Conservation (phyloP, 2,113 vertebrate genomes). For the Neomonachus schauinslandi region DNA sequence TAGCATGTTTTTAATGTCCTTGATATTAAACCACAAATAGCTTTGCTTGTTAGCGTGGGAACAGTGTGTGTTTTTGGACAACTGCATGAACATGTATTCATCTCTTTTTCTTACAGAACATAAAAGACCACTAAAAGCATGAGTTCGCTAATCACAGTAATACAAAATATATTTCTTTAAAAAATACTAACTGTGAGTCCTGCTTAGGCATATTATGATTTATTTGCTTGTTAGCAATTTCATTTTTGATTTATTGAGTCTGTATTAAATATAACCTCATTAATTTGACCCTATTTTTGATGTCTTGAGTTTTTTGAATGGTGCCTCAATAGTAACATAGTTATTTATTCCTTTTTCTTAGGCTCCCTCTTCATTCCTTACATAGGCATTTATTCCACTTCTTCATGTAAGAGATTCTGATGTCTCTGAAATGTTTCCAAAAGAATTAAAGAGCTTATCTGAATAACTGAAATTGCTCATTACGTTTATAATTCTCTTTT, state of each 20-base stretch:
- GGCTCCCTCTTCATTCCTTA: background rate
- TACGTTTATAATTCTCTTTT: conserved; percentile 6
- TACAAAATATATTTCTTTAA: background rate
- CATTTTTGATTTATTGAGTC: background rate
- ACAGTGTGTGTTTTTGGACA: background rate
- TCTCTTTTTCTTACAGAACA: background rate
- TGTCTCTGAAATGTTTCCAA: conserved; percentile 17
- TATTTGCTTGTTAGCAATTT: background rate
- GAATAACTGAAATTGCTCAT: background rate
- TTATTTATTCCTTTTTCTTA: background rate
- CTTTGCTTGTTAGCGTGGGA: background rate
- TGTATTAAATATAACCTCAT: background rate
- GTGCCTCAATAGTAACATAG: background rate
- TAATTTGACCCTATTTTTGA: conserved; percentile 28
- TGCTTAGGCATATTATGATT: background rate
- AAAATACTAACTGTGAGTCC: background rate
- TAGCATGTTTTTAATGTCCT: background rate
- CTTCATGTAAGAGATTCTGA: background rate
- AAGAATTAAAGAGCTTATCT: background rate
- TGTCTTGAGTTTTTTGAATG: background rate
- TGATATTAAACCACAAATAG: conserved; percentile 14
- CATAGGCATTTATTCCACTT: background rate
- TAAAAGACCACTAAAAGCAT: background rate
- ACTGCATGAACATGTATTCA: background rate
- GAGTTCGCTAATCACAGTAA: background rate